These are phyloP conservation scores for Lysiphlebus fabarum DNA, from an alignment of 1,140 invertebrate genomes.

Conservation along the genomic window DNA sequence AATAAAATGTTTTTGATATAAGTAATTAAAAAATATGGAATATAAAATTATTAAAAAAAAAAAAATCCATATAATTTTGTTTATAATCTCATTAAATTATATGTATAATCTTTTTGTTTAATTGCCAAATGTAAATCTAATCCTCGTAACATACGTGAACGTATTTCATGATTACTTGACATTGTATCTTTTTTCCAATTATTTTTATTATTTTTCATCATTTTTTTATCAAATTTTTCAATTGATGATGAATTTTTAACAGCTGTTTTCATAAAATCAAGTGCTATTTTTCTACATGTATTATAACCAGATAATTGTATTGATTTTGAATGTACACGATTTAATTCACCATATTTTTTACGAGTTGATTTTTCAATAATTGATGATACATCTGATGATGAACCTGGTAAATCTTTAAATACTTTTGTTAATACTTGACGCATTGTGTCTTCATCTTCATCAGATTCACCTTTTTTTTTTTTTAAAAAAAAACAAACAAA, in stretches of 20 bases:
- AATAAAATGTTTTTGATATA: background rate
- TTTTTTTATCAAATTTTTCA: background rate
- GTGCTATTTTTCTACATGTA: conserved; percentile 42
- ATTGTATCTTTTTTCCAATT: conserved; percentile 3
- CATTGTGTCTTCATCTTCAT: conserved; percentile 45
- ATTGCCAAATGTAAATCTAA: conserved; percentile 46
- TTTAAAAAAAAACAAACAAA: background rate
- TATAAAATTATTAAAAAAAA: background rate
- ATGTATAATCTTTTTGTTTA: conserved; percentile 48
- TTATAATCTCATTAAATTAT: conserved; percentile 42
- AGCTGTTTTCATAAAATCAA: conserved; percentile 44
- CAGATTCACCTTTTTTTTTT: conserved; percentile 36
- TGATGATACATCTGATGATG: conserved; percentile 29
- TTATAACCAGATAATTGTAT: conserved; percentile 48
- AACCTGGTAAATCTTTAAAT: conserved; percentile 46
- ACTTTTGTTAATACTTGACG: conserved; percentile 45
- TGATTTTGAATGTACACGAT: conserved; percentile 40
- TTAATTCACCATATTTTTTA: conserved; percentile 27
- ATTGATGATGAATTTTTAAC: conserved; percentile 26
- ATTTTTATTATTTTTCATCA: background rate
- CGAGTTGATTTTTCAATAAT: conserved; percentile 38
- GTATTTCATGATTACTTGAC: conserved; percentile 25
- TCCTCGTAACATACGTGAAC: conserved; percentile 41
- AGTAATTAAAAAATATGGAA: background rate
- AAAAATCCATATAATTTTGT: background rate